Conservation (phyloP, 2,797 vertebrate species). For the Silurus lanzhouensis region DNA sequence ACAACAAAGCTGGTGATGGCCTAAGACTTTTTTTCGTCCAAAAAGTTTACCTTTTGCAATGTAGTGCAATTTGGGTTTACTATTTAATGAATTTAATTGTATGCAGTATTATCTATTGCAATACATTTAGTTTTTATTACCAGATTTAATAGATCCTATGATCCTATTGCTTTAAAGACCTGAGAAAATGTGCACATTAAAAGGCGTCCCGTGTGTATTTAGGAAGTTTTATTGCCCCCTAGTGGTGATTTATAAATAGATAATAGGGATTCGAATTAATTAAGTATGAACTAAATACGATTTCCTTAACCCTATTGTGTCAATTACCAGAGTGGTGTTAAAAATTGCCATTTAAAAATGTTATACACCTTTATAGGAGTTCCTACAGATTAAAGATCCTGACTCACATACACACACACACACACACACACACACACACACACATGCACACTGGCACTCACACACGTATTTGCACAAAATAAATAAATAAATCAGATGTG, state of each 20-base stretch:
- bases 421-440: neutral
- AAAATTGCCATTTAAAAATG: neutral
- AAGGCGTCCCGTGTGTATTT: slow-evolving; percentile 19
- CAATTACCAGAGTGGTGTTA: neutral
- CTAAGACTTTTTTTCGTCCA: no score
- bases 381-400: neutral
- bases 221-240: slow-evolving; percentile 17
- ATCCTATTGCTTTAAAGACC: neutral
- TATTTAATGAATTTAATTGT: no score
- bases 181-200: neutral
- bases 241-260: slow-evolving; percentile 17
- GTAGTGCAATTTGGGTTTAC: no score
- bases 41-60: no score
- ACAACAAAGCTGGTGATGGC: no score
- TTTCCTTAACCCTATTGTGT: neutral
- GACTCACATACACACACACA: neutral
- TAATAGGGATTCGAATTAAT: neutral
- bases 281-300: neutral
- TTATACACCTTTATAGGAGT: neutral
- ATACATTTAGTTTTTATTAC: neutral
- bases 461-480: neutral
- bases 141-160: neutral
- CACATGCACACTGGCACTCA: neutral
- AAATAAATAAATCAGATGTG: slow-evolving; percentile 12
- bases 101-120: neutral